A percentile compares a stretch with the other conserved stretches of the same genome.
phyloP scores from a whole-genome alignment of 2,797 vertebrate genomes.

The Malurus leucopterus region DNA sequence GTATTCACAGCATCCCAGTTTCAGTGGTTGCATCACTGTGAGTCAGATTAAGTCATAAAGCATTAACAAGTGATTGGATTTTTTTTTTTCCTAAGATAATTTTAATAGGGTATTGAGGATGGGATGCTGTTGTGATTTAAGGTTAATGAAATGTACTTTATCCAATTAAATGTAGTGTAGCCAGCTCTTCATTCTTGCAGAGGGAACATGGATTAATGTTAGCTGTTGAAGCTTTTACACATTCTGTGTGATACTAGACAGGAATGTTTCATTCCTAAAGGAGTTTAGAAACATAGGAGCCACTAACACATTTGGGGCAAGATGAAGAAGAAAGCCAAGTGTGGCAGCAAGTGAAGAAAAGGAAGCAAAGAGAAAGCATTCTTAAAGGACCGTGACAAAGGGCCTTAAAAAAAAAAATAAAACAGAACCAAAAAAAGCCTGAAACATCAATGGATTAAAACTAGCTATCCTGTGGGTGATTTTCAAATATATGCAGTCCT shows the following conservation, averaged over 20 bases:
- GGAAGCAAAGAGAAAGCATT: background rate
- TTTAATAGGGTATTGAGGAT: background rate
- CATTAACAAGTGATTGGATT: background rate
- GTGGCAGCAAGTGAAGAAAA: background rate
- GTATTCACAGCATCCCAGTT: background rate
- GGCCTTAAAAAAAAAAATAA: background rate
- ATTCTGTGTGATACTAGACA: background rate
- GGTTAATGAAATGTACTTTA: background rate
- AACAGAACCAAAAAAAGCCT: no score
- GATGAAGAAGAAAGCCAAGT: background rate
- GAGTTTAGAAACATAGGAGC: background rate
- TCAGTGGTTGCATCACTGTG: background rate
- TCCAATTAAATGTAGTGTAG: background rate
- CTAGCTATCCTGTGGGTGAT: background rate
- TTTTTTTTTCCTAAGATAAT: background rate
- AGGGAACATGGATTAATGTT: background rate
- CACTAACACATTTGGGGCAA: background rate
- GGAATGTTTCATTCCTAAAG: background rate
- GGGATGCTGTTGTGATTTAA: background rate
- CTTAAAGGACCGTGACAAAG: background rate
- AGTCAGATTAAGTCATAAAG: background rate
- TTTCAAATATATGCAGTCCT: background rate
- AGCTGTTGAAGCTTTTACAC: background rate
- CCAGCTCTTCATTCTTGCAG: background rate
- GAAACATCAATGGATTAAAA: background rate